Percentiles rank a stretch among this genome's conserved stretches.
Evolutionary conservation across 1,140 invertebrate genomes (phyloP).

Genomic region (Drosophila carrolli): DNA sequence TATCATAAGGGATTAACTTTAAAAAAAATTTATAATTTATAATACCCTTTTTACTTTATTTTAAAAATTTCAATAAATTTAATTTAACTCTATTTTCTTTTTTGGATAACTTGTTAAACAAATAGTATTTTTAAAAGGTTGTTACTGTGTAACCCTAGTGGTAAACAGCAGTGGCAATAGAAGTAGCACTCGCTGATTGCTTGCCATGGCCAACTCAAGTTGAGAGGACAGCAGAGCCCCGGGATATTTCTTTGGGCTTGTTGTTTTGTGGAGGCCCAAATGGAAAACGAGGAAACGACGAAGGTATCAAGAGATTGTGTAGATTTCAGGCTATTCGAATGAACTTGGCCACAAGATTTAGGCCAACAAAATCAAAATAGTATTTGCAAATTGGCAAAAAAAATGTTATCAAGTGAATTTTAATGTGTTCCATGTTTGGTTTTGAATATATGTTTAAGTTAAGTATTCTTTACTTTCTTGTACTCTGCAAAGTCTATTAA

Average conservation of each 20-base stretch:
- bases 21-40: too few relatives aligned
- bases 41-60: too few relatives aligned
- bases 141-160: not conserved
- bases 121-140: too few relatives aligned
- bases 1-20: too few relatives aligned
- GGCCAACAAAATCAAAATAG: not conserved
- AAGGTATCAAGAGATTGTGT: conserved; percentile 9
- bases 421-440: not conserved
- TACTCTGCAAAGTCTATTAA: not conserved
- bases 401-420: not conserved
- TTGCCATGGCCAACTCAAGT: conserved; percentile 23
- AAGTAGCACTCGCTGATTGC: conserved; percentile 29
- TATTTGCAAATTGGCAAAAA: not conserved
- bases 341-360: not conserved
- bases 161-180: conserved; percentile 11
- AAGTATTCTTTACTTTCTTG: not conserved
- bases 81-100: too few relatives aligned
- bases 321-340: not conserved
- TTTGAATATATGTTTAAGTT: not conserved
- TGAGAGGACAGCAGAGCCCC: conserved; percentile 17
- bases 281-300: not conserved
- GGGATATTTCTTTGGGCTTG: conserved; percentile 24
- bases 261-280: conserved; percentile 4
- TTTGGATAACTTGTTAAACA: too few relatives aligned
- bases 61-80: too few relatives aligned